Percentiles rank a stretch among this genome's conserved stretches.
phyloP scores from a whole-genome alignment of 2,797 vertebrate species.

The Lagocephalus sceleratus region DNA sequence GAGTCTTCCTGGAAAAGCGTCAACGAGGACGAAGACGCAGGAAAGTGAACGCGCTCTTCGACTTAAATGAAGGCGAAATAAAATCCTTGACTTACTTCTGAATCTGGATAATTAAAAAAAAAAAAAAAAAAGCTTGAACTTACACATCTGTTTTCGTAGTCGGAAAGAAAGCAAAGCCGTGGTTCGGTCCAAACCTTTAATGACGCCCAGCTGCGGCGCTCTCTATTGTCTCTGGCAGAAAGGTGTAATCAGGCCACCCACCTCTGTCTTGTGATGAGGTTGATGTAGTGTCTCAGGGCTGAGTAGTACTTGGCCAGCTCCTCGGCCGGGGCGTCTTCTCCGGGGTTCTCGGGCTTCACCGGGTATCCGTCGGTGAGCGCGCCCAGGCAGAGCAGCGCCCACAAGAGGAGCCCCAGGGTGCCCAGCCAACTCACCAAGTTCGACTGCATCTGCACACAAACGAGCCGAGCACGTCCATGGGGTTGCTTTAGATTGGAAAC shows the following conservation, averaged over 20 bases:
- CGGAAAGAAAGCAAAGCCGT: background rate
- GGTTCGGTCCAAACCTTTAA: background rate
- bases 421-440: slow-evolving; percentile 84
- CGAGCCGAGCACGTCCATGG: background rate
- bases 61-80: too few species aligned
- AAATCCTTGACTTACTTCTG: too few species aligned
- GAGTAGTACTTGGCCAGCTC: slow-evolving; percentile 98
- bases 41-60: too few species aligned
- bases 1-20: background rate
- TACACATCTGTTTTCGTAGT: too few species aligned
- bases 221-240: background rate
- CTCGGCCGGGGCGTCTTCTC: slow-evolving; percentile 91
- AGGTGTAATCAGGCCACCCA: slow-evolving; percentile 50
- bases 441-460: slow-evolving; percentile 82
- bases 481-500: background rate
- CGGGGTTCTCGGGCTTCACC: slow-evolving; percentile 92
- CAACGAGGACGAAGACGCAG: background rate
- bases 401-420: slow-evolving; percentile 83
- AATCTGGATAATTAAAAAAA: too few species aligned
- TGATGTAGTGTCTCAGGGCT: slow-evolving; percentile 96
- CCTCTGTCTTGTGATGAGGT: slow-evolving; percentile 98
- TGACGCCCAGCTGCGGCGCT: background rate
- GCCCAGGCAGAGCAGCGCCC: slow-evolving; percentile 88
- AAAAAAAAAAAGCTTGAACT: too few species aligned
- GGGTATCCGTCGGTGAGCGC: slow-evolving; percentile 91